Conservation (phyloP, 37 sponge, comb jelly and placozoan species). For the Agelas oroides region DNA sequence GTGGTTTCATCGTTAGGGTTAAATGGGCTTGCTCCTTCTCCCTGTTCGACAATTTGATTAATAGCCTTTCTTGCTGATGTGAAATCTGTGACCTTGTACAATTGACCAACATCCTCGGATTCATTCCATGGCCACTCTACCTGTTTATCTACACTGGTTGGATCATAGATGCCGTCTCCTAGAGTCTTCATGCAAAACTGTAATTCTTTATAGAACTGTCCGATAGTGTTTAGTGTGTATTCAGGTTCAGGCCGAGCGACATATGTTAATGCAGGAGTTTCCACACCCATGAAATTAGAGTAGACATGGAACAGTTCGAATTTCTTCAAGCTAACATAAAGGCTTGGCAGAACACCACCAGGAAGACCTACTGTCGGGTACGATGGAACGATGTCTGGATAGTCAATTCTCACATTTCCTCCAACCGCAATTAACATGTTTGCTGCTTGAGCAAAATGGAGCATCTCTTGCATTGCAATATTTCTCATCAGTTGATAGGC, state of each 20-base stretch:
- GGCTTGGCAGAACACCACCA: conserved; percentile 26
- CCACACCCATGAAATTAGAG: conserved; percentile 31
- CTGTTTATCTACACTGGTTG: neutral
- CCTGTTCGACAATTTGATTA: conserved; percentile 43
- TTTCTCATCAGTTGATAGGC: conserved; percentile 15
- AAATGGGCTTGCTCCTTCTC: conserved; percentile 53
- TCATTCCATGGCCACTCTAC: conserved; percentile 48
- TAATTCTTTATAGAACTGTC: conserved; percentile 52
- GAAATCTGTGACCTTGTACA: conserved; percentile 19
- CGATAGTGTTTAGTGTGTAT: conserved; percentile 37
- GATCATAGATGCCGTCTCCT: conserved; percentile 9
- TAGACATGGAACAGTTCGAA: conserved; percentile 15
- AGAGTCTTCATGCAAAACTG: conserved; percentile 41
- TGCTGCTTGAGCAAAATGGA: conserved; percentile 43
- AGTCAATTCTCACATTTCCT: conserved; percentile 19
- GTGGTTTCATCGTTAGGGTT: conserved; percentile 15
- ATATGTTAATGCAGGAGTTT: neutral
- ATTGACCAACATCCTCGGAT: conserved; percentile 4
- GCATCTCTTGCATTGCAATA: conserved; percentile 52
- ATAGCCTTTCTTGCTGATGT: conserved; percentile 40
- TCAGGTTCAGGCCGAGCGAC: neutral
- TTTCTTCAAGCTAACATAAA: conserved; percentile 23
- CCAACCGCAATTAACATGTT: conserved; percentile 55
- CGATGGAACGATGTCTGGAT: neutral
- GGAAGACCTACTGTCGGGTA: conserved; percentile 38